These are phyloP conservation scores for Platerodrilus igneus DNA, from an alignment of 2,888 invertebrate species.

Conservation along the genomic window DNA sequence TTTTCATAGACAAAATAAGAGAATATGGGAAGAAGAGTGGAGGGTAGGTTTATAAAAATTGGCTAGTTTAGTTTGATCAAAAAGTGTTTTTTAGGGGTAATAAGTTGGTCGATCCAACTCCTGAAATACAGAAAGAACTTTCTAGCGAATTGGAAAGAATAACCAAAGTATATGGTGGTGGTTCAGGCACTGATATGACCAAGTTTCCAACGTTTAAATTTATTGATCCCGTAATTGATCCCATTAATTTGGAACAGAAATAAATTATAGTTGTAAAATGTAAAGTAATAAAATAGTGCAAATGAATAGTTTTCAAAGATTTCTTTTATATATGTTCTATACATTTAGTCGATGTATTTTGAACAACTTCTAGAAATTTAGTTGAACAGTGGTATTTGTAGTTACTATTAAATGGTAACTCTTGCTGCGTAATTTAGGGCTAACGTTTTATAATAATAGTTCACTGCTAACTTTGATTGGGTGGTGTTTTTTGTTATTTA, in stretches of 20 bases:
- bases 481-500: no score
- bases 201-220: constrained; percentile 86
- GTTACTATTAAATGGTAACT: no score
- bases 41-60: constrained; percentile 55
- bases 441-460: no score
- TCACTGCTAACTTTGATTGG: no score
- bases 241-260: constrained; percentile 52
- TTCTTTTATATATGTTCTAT: no score
- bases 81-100: constrained; percentile 59
- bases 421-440: no score
- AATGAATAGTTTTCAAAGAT: no score
- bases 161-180: constrained; percentile 71
- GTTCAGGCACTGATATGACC: constrained; percentile 76
- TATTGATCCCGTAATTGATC: constrained; percentile 65
- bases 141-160: constrained; percentile 77
- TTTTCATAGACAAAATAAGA: constrained; percentile 87
- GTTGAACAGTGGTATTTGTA: no score
- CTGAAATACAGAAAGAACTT: constrained; percentile 69
- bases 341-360: no score
- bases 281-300: constrained; percentile 11
- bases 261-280: constrained; percentile 10
- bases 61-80: constrained; percentile 1
- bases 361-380: no score
- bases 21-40: constrained; percentile 85
- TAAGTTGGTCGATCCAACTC: constrained; percentile 76